Percentiles rank a stretch among this genome's conserved stretches.
Conservation (phyloP, 2,888 invertebrate genomes). For the Oscheius myriophilus region DNA sequence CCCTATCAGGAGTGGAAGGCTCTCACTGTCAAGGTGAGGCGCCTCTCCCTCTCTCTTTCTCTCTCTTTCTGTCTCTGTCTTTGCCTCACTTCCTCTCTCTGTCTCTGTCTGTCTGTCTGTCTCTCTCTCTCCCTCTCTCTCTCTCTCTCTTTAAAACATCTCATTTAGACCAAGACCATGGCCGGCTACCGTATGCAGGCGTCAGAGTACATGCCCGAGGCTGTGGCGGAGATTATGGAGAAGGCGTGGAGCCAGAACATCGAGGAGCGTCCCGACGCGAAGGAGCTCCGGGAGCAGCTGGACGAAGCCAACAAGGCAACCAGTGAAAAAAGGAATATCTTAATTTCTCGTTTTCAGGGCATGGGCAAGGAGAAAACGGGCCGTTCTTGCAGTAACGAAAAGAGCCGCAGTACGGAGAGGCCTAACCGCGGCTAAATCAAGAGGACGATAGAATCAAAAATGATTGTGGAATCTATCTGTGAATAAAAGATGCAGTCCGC, state of each 20-base stretch:
- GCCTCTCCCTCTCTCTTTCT: background rate
- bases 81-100: background rate
- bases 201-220: slow-evolving; percentile 53
- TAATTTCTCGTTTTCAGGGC: too few species aligned
- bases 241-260: slow-evolving; percentile 56
- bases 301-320: slow-evolving; percentile 37
- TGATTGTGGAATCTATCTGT: too few species aligned
- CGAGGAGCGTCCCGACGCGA: slow-evolving; percentile 48
- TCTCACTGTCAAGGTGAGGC: slow-evolving; percentile 51
- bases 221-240: slow-evolving; percentile 46
- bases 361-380: too few species aligned
- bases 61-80: slow-evolving; percentile 3
- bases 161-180: slow-evolving; percentile 44
- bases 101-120: background rate
- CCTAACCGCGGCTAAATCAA: too few species aligned
- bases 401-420: too few species aligned
- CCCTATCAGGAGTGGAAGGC: slow-evolving; percentile 61
- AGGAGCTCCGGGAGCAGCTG: slow-evolving; percentile 46
- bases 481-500: too few species aligned
- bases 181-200: slow-evolving; percentile 58
- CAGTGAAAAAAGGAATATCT: too few species aligned
- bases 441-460: too few species aligned
- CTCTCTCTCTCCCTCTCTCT: slow-evolving; percentile 8
- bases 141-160: background rate
- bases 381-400: too few species aligned